Percentiles rank a stretch among this genome's conserved stretches.
phyloP scores from a whole-genome alignment of 2,113 vertebrate genomes.

The Anseranas semipalmata region DNA sequence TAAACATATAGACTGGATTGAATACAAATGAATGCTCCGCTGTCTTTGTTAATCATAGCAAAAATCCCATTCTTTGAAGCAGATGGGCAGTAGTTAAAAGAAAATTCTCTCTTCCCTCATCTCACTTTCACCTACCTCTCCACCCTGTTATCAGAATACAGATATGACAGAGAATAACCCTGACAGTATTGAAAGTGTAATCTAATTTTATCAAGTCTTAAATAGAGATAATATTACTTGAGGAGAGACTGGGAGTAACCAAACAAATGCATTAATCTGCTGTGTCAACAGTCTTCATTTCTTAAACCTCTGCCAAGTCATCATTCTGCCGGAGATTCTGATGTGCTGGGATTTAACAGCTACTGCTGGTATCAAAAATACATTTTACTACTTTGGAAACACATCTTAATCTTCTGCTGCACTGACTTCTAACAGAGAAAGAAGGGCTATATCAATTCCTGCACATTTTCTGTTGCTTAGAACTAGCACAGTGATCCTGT shows the following conservation, averaged over 20 bases:
- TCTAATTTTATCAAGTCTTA: conserved; percentile 4
- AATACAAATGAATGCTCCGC: background rate
- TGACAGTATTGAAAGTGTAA: background rate
- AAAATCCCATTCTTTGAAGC: background rate
- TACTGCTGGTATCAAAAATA: background rate
- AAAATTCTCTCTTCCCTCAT: background rate
- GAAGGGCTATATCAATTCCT: background rate
- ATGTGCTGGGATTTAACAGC: background rate
- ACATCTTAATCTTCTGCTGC: conserved; percentile 15
- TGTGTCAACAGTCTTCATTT: conserved; percentile 22
- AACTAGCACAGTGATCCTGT: background rate
- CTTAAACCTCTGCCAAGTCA: conserved; percentile 2
- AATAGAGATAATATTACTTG: background rate
- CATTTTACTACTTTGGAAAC: background rate
- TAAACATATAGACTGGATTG: background rate
- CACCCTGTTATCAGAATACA: background rate
- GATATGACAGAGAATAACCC: background rate
- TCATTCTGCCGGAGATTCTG: background rate
- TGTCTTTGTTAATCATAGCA: background rate
- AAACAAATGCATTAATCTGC: conserved; percentile 25
- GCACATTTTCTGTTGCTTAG: background rate
- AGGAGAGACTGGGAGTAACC: background rate
- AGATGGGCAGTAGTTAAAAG: background rate
- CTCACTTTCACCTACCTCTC: background rate
- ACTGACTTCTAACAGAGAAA: background rate